Evolutionary conservation across 1,140 invertebrate species (phyloP).

Genomic region (Tetragonula clypearis): DNA sequence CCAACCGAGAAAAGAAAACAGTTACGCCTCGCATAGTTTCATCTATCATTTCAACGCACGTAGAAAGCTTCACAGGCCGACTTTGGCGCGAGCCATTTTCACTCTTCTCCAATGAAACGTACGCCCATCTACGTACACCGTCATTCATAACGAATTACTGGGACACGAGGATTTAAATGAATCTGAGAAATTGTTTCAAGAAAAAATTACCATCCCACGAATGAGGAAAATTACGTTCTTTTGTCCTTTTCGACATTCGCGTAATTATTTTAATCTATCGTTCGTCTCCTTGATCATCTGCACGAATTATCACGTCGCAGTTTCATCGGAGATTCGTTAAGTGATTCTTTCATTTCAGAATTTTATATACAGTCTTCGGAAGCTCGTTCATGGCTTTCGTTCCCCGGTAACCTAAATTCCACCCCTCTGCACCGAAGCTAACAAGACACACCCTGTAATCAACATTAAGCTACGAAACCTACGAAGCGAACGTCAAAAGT

Average conservation of each 20-base stretch:
- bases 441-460: background rate
- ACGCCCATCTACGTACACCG: background rate
- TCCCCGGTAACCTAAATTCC: background rate
- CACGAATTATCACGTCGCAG: background rate
- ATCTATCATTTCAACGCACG: slow-evolving; percentile 38
- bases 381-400: too few species aligned
- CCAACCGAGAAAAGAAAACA: slow-evolving; percentile 55
- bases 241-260: too few species aligned
- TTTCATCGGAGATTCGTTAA: rapidly evolving
- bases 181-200: background rate
- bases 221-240: too few species aligned
- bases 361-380: background rate
- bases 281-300: too few species aligned
- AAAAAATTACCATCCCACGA: background rate
- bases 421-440: background rate
- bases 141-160: background rate
- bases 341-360: background rate
- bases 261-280: too few species aligned
- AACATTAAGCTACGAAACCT: background rate
- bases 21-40: slow-evolving; percentile 47
- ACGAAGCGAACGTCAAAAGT: background rate
- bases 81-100: slow-evolving; percentile 9
- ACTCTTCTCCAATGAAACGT: background rate
- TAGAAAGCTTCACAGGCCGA: background rate
- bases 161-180: background rate